Conservation (phyloP, 2,888 invertebrate genomes). For the Apeira syringaria region DNA sequence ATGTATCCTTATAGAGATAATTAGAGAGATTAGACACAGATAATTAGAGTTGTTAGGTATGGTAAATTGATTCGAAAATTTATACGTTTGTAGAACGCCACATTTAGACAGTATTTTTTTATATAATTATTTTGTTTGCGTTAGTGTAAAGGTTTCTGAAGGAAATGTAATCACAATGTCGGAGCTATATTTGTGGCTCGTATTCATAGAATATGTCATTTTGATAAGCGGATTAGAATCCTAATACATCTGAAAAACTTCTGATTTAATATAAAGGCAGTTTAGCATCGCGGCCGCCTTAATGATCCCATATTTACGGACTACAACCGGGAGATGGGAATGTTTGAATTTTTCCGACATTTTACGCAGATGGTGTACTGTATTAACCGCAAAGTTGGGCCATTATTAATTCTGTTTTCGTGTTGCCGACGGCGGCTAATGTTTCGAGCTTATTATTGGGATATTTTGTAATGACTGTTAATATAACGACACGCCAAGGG, state of each 20-base stretch:
- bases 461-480: conserved; percentile 79
- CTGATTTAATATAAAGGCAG: conserved; percentile 35
- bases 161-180: too few relatives aligned
- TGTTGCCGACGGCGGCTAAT: conserved; percentile 68
- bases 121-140: too few relatives aligned
- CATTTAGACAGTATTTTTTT: too few relatives aligned
- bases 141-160: too few relatives aligned
- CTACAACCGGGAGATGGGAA: conserved; percentile 47
- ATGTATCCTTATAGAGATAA: too few relatives aligned
- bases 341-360: conserved; percentile 57
- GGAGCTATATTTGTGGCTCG: too few relatives aligned
- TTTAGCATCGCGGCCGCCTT: conserved; percentile 41
- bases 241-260: conserved; percentile 13
- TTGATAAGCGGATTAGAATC: too few relatives aligned
- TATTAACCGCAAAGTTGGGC: conserved; percentile 70
- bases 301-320: conserved; percentile 59
- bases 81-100: too few relatives aligned
- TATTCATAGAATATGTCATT: too few relatives aligned
- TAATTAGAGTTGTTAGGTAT: too few relatives aligned
- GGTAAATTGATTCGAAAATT: too few relatives aligned
- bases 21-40: too few relatives aligned
- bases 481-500: conserved; percentile 69
- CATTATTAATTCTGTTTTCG: conserved; percentile 78
- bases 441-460: conserved; percentile 76
- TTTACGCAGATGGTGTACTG: conserved; percentile 66